A percentile compares a stretch with the other conserved stretches of the same genome.
phyloP scores from a whole-genome alignment of 2,888 invertebrate species.

The Xestia rhomboidea region DNA sequence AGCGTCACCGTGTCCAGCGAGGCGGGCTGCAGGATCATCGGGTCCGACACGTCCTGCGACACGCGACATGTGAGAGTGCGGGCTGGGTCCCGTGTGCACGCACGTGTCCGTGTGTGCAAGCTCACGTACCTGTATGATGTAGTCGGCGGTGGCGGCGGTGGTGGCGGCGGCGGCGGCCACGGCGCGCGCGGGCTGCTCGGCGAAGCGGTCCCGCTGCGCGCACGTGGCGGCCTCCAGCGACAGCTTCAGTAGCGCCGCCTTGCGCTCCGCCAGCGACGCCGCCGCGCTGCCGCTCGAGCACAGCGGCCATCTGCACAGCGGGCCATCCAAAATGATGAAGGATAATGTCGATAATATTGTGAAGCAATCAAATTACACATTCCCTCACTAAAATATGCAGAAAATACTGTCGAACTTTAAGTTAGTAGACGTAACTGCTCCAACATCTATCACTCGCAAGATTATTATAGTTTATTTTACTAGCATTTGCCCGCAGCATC shows the following conservation, averaged over 20 bases:
- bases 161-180: constrained; percentile 93
- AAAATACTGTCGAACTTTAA: background rate
- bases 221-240: constrained; percentile 97
- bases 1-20: constrained; percentile 96
- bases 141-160: constrained; percentile 95
- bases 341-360: background rate
- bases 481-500: background rate
- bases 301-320: constrained; percentile 60
- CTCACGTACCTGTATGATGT: constrained; percentile 92
- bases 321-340: background rate
- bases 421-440: too few species aligned
- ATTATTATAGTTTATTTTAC: background rate
- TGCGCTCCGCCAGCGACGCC: constrained; percentile 76
- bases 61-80: background rate
- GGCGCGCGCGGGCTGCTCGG: constrained; percentile 95
- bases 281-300: constrained; percentile 69
- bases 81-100: too few species aligned
- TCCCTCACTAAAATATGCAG: background rate
- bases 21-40: constrained; percentile 97
- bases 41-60: constrained; percentile 94
- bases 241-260: constrained; percentile 93
- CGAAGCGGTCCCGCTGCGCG: constrained; percentile 97
- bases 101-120: too few species aligned
- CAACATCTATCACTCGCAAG: background rate
- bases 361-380: background rate